These are phyloP conservation scores for Rachycentron canadum DNA, from an alignment of 2,797 vertebrate species.

Conservation along the genomic window DNA sequence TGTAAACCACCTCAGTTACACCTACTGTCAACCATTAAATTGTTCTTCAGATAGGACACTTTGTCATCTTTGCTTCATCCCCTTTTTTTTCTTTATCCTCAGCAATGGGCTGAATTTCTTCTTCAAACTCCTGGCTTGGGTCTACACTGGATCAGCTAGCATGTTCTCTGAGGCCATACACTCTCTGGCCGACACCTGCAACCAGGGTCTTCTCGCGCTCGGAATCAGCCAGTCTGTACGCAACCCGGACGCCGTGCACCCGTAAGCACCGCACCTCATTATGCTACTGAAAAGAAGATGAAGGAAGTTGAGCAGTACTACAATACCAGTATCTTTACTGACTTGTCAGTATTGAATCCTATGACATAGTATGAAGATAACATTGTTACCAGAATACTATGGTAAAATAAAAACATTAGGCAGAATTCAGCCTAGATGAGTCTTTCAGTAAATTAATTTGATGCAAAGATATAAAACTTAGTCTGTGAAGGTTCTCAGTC, in stretches of 20 bases:
- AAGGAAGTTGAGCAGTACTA: not conserved
- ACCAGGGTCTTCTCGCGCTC: constrained; percentile 95
- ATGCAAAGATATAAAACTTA: too few relatives aligned
- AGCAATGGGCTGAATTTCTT: constrained; percentile 99
- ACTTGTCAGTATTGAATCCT: not conserved
- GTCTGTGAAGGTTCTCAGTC: too few relatives aligned
- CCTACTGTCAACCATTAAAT: not conserved
- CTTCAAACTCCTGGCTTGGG: constrained; percentile 99
- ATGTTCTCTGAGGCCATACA: constrained; percentile 99
- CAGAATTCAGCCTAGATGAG: too few relatives aligned
- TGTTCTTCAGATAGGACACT: not conserved
- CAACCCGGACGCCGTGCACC: constrained; percentile 94
- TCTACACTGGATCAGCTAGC: constrained; percentile 98
- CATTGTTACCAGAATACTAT: not conserved
- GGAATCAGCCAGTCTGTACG: constrained; percentile 97
- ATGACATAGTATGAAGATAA: not conserved
- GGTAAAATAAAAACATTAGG: too few relatives aligned
- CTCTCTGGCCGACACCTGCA: constrained; percentile 98
- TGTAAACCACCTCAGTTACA: not conserved
- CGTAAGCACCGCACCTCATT: constrained; percentile 85
- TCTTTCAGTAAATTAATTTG: not conserved
- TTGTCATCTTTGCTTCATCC: not conserved
- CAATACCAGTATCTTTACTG: not conserved
- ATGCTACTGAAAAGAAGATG: not conserved
- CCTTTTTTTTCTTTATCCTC: constrained; percentile 66